Conservation (phyloP, 2,113 vertebrate species). For the Zosterops lateralis region DNA sequence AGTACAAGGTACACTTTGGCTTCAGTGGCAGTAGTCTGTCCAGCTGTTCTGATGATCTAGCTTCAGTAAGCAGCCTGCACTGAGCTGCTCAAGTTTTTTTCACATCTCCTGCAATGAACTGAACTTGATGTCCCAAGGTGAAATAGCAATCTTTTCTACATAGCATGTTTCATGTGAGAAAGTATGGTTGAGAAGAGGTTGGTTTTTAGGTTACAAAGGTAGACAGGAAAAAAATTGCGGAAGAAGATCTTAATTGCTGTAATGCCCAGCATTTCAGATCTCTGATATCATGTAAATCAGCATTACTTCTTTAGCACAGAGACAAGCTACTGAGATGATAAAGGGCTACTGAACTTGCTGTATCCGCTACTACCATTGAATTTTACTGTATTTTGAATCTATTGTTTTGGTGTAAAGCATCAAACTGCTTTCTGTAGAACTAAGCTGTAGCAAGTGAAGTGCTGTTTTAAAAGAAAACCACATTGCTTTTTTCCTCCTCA, state of each 20-base stretch:
- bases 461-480: not conserved
- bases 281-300: not conserved
- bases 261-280: not conserved
- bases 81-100: not conserved
- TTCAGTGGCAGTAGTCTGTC: not conserved
- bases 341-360: not conserved
- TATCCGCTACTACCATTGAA: not conserved
- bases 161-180: not conserved
- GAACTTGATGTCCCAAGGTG: not conserved
- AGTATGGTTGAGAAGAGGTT: not conserved
- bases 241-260: not conserved
- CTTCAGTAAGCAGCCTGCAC: not conserved
- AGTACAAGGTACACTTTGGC: not conserved
- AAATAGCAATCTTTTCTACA: fast-evolving
- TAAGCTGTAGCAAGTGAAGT: not conserved
- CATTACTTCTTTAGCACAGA: not conserved
- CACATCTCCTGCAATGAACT: not conserved
- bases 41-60: not conserved
- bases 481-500: not conserved
- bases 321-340: not conserved
- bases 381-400: not conserved
- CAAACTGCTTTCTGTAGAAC: not conserved
- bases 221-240: not conserved
- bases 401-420: not conserved
- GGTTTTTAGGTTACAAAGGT: not conserved